A percentile compares a stretch with the other conserved stretches of the same genome.
These are phyloP conservation scores for Dascyllus trimaculatus DNA, from an alignment of 2,113 vertebrate species.

Conservation along the genomic window DNA sequence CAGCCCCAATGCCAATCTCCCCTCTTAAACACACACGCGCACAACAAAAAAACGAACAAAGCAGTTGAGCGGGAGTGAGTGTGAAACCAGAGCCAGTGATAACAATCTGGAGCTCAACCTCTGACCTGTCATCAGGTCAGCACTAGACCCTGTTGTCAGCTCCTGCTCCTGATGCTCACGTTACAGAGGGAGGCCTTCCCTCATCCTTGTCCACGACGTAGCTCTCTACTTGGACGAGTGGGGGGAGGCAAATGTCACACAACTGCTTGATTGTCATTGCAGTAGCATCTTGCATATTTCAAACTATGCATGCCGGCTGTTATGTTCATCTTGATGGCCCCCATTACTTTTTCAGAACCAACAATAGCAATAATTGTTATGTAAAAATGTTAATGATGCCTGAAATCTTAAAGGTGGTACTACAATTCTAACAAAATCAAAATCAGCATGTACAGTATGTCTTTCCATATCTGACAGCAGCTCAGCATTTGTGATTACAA, in stretches of 20 bases:
- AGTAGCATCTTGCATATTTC: not conserved
- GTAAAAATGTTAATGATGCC: too few relatives aligned
- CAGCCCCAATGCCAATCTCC: constrained; percentile 72
- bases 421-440: not conserved
- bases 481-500: not conserved
- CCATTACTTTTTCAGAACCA: too few relatives aligned
- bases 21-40: constrained; percentile 62
- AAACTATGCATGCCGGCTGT: not conserved
- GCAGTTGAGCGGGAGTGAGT: constrained; percentile 77
- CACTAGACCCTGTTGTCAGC: constrained; percentile 73
- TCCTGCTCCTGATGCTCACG: constrained; percentile 77
- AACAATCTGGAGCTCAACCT: constrained; percentile 86
- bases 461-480: not conserved
- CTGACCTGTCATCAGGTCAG: constrained; percentile 85
- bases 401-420: too few relatives aligned
- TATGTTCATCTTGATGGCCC: not conserved
- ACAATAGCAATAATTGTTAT: too few relatives aligned
- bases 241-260: constrained; percentile 20
- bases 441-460: not conserved
- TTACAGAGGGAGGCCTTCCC: constrained; percentile 66
- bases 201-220: constrained; percentile 36
- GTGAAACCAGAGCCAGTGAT: constrained; percentile 86
- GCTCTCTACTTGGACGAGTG: constrained; percentile 7
- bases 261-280: constrained; percentile 5
- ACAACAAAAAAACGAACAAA: constrained; percentile 71